These are phyloP conservation scores for Philopedon plagiatum DNA, from an alignment of 2,888 invertebrate species.

Conservation along the genomic window DNA sequence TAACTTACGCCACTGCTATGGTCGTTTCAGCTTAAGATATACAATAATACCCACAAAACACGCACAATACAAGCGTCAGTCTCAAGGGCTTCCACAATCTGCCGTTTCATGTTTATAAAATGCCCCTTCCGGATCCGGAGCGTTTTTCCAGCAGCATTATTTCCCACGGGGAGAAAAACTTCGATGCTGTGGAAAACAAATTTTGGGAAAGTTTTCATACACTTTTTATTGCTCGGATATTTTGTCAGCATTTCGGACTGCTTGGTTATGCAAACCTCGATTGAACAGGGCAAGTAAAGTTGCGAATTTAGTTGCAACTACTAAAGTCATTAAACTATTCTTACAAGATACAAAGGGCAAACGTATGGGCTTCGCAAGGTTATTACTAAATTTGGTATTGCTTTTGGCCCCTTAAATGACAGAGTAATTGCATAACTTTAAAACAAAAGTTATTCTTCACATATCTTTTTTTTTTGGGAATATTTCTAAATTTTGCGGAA, in stretches of 20 bases:
- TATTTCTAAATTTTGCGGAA: no score
- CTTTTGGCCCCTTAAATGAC: no score
- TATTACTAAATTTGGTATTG: no score
- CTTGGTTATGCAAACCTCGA: not conserved
- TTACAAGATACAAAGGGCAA: no score
- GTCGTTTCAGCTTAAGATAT: conserved; percentile 20
- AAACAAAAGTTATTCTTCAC: no score
- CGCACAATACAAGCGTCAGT: conserved; percentile 34
- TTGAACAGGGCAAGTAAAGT: no score
- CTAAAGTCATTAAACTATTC: no score
- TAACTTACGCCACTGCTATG: conserved; percentile 3
- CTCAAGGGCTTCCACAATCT: conserved; percentile 36
- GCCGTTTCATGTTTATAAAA: conserved; percentile 60
- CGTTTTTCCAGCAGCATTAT: conserved; percentile 56
- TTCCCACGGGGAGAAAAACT: conserved; percentile 57
- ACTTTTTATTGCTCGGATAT: conserved; percentile 1
- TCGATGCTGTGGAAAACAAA: conserved; percentile 16
- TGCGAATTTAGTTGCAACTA: no score
- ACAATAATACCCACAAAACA: conserved; percentile 34
- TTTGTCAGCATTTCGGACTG: not conserved
- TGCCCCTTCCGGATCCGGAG: conserved; percentile 51
- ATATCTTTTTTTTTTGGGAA: no score
- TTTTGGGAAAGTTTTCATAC: not conserved
- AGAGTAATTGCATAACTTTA: no score
- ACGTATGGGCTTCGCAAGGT: no score